Base-by-base conservation (phyloP, 2,888 invertebrate species). In the Leptinotarsa haldemani region DNA sequence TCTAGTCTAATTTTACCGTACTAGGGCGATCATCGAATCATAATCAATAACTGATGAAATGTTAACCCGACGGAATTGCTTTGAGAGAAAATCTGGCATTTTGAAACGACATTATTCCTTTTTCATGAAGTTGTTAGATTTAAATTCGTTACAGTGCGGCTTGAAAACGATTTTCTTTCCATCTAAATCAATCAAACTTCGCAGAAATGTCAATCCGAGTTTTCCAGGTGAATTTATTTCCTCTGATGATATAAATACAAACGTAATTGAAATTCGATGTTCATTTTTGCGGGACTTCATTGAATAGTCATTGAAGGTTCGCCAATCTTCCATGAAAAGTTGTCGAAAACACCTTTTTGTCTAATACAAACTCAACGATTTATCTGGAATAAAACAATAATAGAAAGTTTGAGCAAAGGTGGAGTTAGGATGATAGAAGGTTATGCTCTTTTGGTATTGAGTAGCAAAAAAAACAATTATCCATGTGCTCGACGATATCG, bases 21-120 rank as follows among this genome's bases (percentile, higher is more conserved):
- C 25, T 25, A 73, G 73, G 76, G 67, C 75, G 61, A 67, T 65
- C 56, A 68, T 75, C 73, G 64, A 63, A 74, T 73, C 71, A 50
- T 74, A 77, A 77, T 77, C 74, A 70, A 77, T 74, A 77, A 68
- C 73, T 69, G 76, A 76, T 70, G 76, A 74, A 73, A 74, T 70
- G 69, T 74, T 73, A 74, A 74, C 68, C 56, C 53, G 20, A 50
- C 63, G 52, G 25, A 50, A 70, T 70, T n/a, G 61, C 40, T 61
- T 25, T 66, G 66, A 66, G 66, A 15, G 40, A 64, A 70, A 64
- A 12, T 4, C 22, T 40, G 20, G 15, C 46, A 40, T 40, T 18
- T 46, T 5, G 20, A 40, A 69, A 48, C 50, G 63, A 46, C 22
- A 15, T 30, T 16, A 61, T 52, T 53, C 4, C 20, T 46, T 30